A percentile compares a stretch with the other conserved stretches of the same genome.
These are phyloP conservation scores for Eilema griseolum DNA, from an alignment of 2,888 invertebrate genomes.

Conservation along the genomic window DNA sequence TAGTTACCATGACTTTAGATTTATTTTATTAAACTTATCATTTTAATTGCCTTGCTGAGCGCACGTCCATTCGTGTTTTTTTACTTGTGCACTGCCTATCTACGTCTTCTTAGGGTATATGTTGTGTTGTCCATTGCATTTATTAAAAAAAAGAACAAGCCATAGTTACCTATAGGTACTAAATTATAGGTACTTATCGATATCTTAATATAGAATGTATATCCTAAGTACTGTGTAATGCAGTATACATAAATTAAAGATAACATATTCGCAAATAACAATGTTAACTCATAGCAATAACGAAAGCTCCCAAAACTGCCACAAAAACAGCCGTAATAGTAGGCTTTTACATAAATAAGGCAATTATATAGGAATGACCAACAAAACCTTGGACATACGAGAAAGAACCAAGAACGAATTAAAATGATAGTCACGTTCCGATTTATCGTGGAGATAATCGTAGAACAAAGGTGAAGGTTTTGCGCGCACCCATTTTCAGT, in stretches of 20 bases:
- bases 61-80: too few relatives aligned
- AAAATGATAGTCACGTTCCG: conserved; percentile 37
- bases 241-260: neutral
- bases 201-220: neutral
- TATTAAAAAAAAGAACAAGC: too few relatives aligned
- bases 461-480: conserved; percentile 53
- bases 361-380: conserved; percentile 28
- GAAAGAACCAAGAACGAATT: conserved; percentile 32
- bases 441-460: conserved; percentile 47
- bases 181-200: too few relatives aligned
- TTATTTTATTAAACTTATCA: too few relatives aligned
- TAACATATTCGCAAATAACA: conserved; percentile 6
- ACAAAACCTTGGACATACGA: conserved; percentile 37
- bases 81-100: too few relatives aligned
- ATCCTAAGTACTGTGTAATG: neutral
- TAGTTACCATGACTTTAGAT: too few relatives aligned
- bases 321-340: conserved; percentile 16
- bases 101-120: too few relatives aligned
- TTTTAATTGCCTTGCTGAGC: too few relatives aligned
- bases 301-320: conserved; percentile 24
- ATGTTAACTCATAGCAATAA: conserved; percentile 24
- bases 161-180: too few relatives aligned
- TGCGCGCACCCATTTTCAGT: conserved; percentile 26
- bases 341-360: conserved; percentile 37
- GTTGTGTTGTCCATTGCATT: too few relatives aligned